Conservation (phyloP, 1,140 invertebrate genomes). For the Stegodyphus dumicola region DNA sequence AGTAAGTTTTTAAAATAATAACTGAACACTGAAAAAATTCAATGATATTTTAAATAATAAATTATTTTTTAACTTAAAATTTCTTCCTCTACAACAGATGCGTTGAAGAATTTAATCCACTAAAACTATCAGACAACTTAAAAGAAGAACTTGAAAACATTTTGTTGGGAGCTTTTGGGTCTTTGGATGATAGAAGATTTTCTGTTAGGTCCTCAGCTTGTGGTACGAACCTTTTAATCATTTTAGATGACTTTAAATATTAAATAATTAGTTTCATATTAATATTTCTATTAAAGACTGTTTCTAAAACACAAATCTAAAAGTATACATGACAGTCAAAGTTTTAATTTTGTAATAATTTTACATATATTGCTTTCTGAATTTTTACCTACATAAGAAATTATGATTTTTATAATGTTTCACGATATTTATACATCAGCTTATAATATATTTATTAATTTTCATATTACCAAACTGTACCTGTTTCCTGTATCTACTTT, state of each 20-base stretch:
- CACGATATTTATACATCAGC: too few relatives aligned
- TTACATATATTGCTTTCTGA: too few relatives aligned
- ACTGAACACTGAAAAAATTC: neutral
- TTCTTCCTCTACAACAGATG: neutral
- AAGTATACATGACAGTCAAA: too few relatives aligned
- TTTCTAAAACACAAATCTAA: too few relatives aligned
- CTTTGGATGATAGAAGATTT: conserved; percentile 63
- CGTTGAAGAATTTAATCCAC: conserved; percentile 18
- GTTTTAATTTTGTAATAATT: too few relatives aligned
- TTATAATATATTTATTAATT: too few relatives aligned
- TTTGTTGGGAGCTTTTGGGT: neutral
- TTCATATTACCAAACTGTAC: too few relatives aligned
- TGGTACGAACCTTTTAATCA: conserved; percentile 2
- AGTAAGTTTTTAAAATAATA: conserved; percentile 9
- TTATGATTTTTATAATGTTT: too few relatives aligned
- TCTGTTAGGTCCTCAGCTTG: conserved; percentile 77
- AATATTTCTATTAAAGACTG: neutral
- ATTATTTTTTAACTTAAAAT: neutral
- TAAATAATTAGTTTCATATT: neutral
- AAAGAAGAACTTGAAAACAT: conserved; percentile 11
- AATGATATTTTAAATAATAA: neutral
- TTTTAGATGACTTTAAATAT: neutral
- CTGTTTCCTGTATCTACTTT: too few relatives aligned
- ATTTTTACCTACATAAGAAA: too few relatives aligned
- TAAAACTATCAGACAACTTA: conserved; percentile 13